phyloP scores from a whole-genome alignment of 2,113 vertebrate species.

The Heteronetta atricapilla region DNA sequence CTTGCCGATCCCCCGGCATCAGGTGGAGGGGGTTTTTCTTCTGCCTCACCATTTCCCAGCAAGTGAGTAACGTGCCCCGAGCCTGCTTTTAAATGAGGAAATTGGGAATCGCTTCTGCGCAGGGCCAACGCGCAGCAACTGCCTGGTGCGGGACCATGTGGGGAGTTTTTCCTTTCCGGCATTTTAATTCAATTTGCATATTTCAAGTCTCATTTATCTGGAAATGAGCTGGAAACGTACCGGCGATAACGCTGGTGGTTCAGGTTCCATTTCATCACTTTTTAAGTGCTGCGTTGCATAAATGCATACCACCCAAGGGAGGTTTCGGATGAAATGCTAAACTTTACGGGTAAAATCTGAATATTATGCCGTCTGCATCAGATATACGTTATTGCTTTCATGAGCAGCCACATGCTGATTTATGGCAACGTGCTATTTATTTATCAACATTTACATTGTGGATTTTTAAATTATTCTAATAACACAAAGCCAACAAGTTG shows the following conservation, averaged over 20 bases:
- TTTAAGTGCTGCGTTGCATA: neutral
- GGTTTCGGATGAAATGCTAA: constrained; percentile 20
- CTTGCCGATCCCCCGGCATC: neutral
- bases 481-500: constrained; percentile 64
- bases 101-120: neutral
- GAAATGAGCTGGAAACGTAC: constrained; percentile 34
- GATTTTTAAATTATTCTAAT: constrained; percentile 59
- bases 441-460: constrained; percentile 67
- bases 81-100: neutral
- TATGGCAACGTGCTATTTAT: constrained; percentile 56
- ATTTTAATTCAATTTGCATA: constrained; percentile 31
- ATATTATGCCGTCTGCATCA: constrained; percentile 61
- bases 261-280: neutral
- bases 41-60: neutral
- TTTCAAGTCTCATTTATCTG: constrained; percentile 41
- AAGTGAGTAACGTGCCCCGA: neutral
- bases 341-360: constrained; percentile 10
- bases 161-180: constrained; percentile 15
- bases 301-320: constrained; percentile 38
- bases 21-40: neutral
- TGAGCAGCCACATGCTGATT: constrained; percentile 64
- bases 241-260: neutral
- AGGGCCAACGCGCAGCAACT: neutral
- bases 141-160: neutral
- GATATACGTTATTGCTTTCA: constrained; percentile 49